Percentiles rank a stretch among this genome's conserved stretches.
phyloP scores from a whole-genome alignment of 2,113 vertebrate genomes.

The Perccottus glenii region DNA sequence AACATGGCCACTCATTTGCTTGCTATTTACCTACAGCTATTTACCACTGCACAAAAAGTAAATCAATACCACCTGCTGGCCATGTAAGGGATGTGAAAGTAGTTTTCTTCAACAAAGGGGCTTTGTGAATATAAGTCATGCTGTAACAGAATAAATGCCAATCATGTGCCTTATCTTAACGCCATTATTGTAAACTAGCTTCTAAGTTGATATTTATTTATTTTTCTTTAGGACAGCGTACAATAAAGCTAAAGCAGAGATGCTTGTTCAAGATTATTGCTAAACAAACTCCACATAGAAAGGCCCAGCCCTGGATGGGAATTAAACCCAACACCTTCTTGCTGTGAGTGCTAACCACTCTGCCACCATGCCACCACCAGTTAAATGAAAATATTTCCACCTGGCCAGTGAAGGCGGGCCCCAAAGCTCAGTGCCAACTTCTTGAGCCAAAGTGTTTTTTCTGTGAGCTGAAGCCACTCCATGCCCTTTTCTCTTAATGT shows the following conservation, averaged over 20 bases:
- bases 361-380: too few relatives aligned
- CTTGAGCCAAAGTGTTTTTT: slow-evolving; percentile 88
- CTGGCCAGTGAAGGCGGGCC: slow-evolving; percentile 85
- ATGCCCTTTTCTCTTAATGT: slow-evolving; percentile 73
- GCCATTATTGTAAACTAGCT: not conserved
- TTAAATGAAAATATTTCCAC: slow-evolving; percentile 22
- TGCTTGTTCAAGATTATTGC: too few relatives aligned
- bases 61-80: slow-evolving; percentile 45
- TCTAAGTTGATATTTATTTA: too few relatives aligned
- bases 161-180: slow-evolving; percentile 4
- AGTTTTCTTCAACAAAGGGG: not conserved
- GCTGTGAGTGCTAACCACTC: too few relatives aligned
- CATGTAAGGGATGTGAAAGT: slow-evolving; percentile 1
- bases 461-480: slow-evolving; percentile 78
- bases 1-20: not conserved
- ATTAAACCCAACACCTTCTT: too few relatives aligned
- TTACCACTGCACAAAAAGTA: not conserved
- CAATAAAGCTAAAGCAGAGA: too few relatives aligned
- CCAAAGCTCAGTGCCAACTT: slow-evolving; percentile 83
- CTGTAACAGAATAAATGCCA: not conserved
- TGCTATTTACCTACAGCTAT: too few relatives aligned
- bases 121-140: not conserved
- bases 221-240: too few relatives aligned
- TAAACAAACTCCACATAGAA: too few relatives aligned
- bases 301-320: too few relatives aligned